Evolutionary conservation across 1,140 invertebrate genomes (phyloP), one percentile per base, ranked within the genome.

Genomic region (Ridgeia piscesae): DNA sequence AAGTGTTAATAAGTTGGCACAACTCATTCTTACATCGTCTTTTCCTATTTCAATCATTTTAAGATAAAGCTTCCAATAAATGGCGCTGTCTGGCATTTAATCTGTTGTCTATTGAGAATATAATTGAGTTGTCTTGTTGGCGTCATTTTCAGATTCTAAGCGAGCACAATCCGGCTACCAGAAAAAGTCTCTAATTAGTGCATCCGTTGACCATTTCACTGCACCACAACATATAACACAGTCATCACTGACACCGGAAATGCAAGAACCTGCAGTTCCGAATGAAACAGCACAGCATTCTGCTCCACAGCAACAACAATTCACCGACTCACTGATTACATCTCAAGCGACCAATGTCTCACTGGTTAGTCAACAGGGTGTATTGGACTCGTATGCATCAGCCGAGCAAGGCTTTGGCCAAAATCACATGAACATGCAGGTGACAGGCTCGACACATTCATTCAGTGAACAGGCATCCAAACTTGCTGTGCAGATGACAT

Each of bases 81-180:
- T n/a, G n/a, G n/a, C n/a, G n/a, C n/a, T n/a, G n/a, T n/a, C n/a
- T n/a, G n/a, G n/a, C n/a, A n/a, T 33, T 21, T 91, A 48, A 48
- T 92, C 11, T 42, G 11, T 42, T 42, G 42, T 42, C 4, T 4
- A 4, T 11, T 42, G 11, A 92, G 27, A 33, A 91, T 42, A 31
- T 50, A 6, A 91, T 34, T 48, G 92, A 91, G 27, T 77, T 92
- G 21, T 33, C 35, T 92, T 89, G 35, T 77, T 34, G 35, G 88
- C 35, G 89, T 92, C 35, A 42, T 35, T 48, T 48, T 58, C 91
- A 91, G 91, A 91, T 42, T 91, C 35, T 48, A 91, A 33, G 42
- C 17, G 91, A 35, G 35, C 42, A 91, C 58, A 91, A 21, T 17
- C 58, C 17, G 17, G 58, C 58, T 77, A 77, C 17, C 58, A 77